These are phyloP conservation scores for Avahi laniger DNA, from an alignment of 2,797 vertebrate genomes.

Conservation along the genomic window DNA sequence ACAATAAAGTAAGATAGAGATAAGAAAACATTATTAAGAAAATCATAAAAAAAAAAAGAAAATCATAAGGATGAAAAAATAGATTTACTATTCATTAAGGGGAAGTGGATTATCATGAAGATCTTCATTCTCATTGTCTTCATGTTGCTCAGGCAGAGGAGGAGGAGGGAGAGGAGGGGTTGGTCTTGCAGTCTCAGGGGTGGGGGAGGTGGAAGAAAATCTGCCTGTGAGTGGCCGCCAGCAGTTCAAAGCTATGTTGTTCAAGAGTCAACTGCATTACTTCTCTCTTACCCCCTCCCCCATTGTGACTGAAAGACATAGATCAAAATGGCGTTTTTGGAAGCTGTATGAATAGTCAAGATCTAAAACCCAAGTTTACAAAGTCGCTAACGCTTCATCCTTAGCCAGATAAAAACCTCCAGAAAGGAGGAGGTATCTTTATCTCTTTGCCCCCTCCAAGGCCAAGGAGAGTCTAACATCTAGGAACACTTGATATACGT, in stretches of 20 bases:
- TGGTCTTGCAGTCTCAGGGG: background rate
- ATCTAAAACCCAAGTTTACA: background rate
- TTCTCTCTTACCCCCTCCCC: background rate
- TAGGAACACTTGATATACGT: background rate
- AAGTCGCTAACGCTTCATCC: background rate
- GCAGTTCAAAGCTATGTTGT: background rate
- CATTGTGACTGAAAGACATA: background rate
- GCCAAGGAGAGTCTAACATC: background rate
- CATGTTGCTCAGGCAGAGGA: background rate
- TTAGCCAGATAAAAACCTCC: background rate
- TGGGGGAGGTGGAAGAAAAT: background rate
- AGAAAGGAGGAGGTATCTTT: no score
- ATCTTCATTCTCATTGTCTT: background rate
- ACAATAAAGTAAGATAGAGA: background rate
- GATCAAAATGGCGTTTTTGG: background rate
- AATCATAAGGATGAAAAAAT: background rate
- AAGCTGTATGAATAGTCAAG: background rate
- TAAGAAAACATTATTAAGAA: background rate
- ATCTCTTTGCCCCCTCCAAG: background rate
- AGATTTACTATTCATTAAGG: background rate
- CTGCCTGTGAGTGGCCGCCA: rapidly evolving
- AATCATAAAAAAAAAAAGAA: background rate
- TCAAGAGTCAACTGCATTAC: background rate
- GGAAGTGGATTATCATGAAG: background rate
- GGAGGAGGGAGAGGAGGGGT: background rate